Evolutionary conservation across 2,797 vertebrate species (phyloP).

Genomic region (Champsocephalus esox): DNA sequence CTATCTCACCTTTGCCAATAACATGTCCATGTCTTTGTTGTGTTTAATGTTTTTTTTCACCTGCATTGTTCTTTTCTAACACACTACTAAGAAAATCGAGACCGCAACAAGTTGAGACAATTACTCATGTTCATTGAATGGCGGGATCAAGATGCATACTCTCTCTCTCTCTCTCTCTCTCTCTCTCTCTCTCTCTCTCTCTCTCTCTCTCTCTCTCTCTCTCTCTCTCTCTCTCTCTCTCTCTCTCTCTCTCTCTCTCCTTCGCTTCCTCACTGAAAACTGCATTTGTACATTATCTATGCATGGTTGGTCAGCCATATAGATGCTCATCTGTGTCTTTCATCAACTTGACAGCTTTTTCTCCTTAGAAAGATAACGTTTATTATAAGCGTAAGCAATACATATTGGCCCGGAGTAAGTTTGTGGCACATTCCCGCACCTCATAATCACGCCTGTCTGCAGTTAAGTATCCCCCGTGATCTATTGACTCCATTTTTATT

Average conservation of each 20-base stretch:
- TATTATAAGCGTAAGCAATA: conserved; percentile 88
- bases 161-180: conserved; percentile 51
- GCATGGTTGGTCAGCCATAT: conserved; percentile 86
- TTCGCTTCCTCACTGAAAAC: conserved; percentile 69
- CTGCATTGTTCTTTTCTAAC: conserved; percentile 34
- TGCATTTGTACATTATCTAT: conserved; percentile 89
- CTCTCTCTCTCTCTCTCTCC: conserved; percentile 53
- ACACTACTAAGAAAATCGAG: conserved; percentile 57
- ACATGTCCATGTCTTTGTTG: neutral
- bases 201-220: no score
- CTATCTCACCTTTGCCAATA: neutral
- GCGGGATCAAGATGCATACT: conserved; percentile 72
- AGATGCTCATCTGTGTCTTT: conserved; percentile 90
- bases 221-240: no score
- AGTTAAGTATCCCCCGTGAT: conserved; percentile 86
- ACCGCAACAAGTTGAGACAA: conserved; percentile 74
- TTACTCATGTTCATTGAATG: conserved; percentile 77
- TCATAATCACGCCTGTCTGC: conserved; percentile 87
- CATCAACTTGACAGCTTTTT: conserved; percentile 91
- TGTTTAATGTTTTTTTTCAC: neutral
- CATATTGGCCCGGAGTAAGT: conserved; percentile 85
- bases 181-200: conserved; percentile 36
- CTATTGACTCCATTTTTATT: conserved; percentile 88
- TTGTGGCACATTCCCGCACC: conserved; percentile 81
- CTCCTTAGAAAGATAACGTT: conserved; percentile 88